Conservation (phyloP, 2,797 vertebrate genomes). For the Anomalospiza imberbis region DNA sequence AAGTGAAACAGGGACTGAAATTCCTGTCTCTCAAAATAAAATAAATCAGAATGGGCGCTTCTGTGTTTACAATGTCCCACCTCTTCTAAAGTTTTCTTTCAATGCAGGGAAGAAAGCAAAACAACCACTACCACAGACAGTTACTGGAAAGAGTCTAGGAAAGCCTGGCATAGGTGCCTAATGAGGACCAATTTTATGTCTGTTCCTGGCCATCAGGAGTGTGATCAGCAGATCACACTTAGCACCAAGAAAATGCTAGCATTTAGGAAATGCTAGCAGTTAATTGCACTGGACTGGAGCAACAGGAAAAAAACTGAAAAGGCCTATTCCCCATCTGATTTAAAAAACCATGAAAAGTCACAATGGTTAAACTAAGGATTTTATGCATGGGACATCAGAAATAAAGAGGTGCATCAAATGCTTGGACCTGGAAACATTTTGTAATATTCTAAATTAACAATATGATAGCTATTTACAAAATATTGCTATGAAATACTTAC, state of each 20-base stretch:
- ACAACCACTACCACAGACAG: not conserved
- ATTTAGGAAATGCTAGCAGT: not conserved
- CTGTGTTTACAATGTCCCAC: not conserved
- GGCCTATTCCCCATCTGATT: not conserved
- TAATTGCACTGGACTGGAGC: not conserved
- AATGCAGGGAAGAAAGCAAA: not conserved
- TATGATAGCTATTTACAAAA: not conserved
- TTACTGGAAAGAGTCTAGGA: not conserved
- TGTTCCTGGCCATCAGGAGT: not conserved
- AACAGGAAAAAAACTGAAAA: not conserved
- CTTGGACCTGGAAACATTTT: not conserved
- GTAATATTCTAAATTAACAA: not conserved
- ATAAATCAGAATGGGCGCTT: not conserved
- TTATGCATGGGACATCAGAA: not conserved
- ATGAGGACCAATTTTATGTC: not conserved
- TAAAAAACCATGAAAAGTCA: not conserved
- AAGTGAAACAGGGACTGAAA: not conserved
- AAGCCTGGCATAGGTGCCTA: not conserved
- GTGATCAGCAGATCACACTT: not conserved
- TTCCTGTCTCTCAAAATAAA: not conserved
- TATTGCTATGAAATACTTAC: conserved; percentile 77
- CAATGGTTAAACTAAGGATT: not conserved
- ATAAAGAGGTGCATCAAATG: not conserved
- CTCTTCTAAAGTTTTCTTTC: not conserved
- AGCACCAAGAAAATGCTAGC: not conserved